A percentile compares a stretch with the other conserved stretches of the same genome.
phyloP scores from a whole-genome alignment of 2,888 invertebrate species.

The Liopterus haemorrhoidalis region DNA sequence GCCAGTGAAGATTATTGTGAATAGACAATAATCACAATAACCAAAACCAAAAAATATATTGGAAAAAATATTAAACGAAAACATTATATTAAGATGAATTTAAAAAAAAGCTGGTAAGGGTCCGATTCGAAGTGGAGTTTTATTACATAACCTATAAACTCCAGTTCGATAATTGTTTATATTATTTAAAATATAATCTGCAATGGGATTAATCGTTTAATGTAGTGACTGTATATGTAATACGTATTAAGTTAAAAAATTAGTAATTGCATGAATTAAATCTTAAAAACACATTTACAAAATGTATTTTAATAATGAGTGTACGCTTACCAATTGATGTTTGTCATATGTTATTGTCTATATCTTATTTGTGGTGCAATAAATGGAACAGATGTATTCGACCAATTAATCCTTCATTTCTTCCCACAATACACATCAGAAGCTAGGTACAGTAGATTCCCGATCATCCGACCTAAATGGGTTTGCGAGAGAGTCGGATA shows the following conservation, averaged over 20 bases:
- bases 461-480: no score
- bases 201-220: no score
- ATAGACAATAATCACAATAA: slow-evolving; percentile 45
- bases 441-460: background rate
- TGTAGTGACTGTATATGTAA: no score
- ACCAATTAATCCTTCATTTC: slow-evolving; percentile 10
- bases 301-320: no score
- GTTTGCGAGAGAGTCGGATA: no score
- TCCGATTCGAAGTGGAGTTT: slow-evolving; percentile 37
- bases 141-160: background rate
- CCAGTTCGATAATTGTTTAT: background rate
- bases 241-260: no score
- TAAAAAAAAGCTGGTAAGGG: slow-evolving; percentile 47
- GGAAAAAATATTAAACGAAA: background rate
- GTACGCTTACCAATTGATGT: no score
- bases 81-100: background rate
- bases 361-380: slow-evolving; percentile 44
- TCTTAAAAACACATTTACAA: no score
- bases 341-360: slow-evolving; percentile 41
- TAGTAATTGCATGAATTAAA: no score
- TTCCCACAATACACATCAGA: background rate
- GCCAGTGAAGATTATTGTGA: slow-evolving; percentile 47
- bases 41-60: slow-evolving; percentile 15
- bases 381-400: slow-evolving; percentile 38
- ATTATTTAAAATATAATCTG: no score